phyloP scores from a whole-genome alignment of 2,797 vertebrate species.

The Neosalanx taihuensis region DNA sequence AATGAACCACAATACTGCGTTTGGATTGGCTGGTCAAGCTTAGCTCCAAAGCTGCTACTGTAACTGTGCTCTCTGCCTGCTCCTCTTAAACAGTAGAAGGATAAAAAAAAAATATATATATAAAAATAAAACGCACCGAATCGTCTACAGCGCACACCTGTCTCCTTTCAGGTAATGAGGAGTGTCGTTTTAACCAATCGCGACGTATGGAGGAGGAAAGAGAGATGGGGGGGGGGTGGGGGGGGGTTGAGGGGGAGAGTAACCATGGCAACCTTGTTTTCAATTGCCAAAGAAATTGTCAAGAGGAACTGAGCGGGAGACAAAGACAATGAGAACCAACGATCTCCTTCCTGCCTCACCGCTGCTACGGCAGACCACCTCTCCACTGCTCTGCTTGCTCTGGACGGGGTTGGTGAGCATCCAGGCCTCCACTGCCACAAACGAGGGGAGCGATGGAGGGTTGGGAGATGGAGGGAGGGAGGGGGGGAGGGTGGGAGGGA shows the following conservation, averaged over 20 bases:
- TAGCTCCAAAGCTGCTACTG: background rate
- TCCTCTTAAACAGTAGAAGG: background rate
- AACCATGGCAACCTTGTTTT: conserved; percentile 47
- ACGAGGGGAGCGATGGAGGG: too few species aligned
- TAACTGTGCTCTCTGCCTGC: background rate
- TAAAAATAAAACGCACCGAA: too few species aligned
- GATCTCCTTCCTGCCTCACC: background rate
- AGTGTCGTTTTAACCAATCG: too few species aligned
- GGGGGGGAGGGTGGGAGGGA: too few species aligned
- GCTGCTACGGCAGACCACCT: background rate
- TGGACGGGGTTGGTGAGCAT: background rate
- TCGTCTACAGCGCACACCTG: too few species aligned
- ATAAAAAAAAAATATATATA: background rate
- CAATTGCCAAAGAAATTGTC: conserved; percentile 42
- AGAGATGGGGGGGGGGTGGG: background rate
- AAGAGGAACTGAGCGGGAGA: background rate
- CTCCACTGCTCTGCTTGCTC: background rate
- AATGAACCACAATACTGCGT: background rate
- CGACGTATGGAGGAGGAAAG: background rate
- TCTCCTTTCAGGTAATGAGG: too few species aligned
- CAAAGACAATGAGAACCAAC: conserved; percentile 6
- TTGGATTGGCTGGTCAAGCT: background rate
- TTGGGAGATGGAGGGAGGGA: too few species aligned
- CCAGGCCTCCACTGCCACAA: too few species aligned
- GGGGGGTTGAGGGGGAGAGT: conserved; percentile 16